Percentiles rank a stretch among this genome's conserved stretches.
phyloP scores from a whole-genome alignment of 2,113 vertebrate genomes.

The Raja brachyura region DNA sequence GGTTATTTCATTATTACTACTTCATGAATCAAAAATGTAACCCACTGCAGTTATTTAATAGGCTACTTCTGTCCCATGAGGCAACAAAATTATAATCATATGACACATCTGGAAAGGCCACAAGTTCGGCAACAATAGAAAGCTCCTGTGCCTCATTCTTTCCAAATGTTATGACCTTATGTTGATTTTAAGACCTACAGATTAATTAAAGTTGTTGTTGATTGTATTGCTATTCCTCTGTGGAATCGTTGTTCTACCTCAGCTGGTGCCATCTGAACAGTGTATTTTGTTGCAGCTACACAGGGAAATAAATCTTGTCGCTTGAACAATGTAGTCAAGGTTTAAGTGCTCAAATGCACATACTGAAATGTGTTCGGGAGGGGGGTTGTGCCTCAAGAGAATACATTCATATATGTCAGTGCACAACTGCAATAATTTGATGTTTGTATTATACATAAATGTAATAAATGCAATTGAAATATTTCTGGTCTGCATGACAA shows the following conservation, averaged over 20 bases:
- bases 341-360: background rate
- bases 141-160: constrained; percentile 24
- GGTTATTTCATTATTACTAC: background rate
- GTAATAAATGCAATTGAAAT: background rate
- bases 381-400: too few species aligned
- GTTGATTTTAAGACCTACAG: background rate
- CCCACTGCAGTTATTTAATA: background rate
- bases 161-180: constrained; percentile 3
- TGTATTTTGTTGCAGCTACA: background rate
- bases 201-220: constrained; percentile 31
- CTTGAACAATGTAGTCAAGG: background rate
- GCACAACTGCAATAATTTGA: background rate
- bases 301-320: background rate
- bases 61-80: background rate
- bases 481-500: background rate
- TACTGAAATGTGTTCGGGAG: background rate
- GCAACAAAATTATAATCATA: background rate
- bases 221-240: constrained; percentile 27
- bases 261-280: background rate
- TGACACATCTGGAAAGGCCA: constrained; percentile 19
- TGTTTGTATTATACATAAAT: background rate
- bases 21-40: background rate
- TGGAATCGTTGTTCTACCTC: background rate
- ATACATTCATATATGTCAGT: background rate
- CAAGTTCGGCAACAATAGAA: background rate